Conservation (phyloP, 2,113 vertebrate genomes). For the Chionodraco myersi region DNA sequence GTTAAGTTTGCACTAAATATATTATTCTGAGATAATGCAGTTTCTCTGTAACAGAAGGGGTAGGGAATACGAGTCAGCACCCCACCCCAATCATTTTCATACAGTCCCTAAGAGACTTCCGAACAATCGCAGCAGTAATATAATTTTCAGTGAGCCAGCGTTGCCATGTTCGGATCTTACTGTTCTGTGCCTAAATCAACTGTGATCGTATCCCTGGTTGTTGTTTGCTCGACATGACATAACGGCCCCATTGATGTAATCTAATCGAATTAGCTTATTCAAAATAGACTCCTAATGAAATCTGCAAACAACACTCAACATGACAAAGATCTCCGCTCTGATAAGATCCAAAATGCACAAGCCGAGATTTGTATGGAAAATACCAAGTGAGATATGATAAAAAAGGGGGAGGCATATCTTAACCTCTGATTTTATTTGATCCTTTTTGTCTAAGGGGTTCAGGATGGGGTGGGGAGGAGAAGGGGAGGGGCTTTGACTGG, state of each 20-base stretch:
- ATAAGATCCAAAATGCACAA: conserved; percentile 53
- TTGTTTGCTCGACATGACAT: conserved; percentile 66
- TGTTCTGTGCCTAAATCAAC: conserved; percentile 49
- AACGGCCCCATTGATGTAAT: conserved; percentile 66
- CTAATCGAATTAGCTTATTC: conserved; percentile 69
- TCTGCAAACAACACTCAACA: conserved; percentile 58
- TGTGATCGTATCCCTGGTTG: conserved; percentile 57
- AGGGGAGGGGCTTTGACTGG: conserved; percentile 43
- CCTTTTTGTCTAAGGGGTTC: conserved; percentile 66
- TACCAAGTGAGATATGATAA: conserved; percentile 55
- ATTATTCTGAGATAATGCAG: not conserved
- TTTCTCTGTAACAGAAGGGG: not conserved
- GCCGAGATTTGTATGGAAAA: conserved; percentile 40
- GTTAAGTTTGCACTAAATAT: not conserved
- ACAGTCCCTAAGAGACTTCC: conserved; percentile 15
- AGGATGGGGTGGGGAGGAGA: not conserved
- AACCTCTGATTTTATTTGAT: conserved; percentile 82
- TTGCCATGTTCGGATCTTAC: conserved; percentile 40
- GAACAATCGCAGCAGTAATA: conserved; percentile 26
- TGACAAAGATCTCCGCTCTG: conserved; percentile 50
- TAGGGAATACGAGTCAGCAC: not conserved
- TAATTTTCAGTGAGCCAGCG: conserved; percentile 40
- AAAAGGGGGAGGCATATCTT: conserved; percentile 51
- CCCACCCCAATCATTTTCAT: conserved; percentile 22
- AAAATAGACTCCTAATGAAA: conserved; percentile 71